Evolutionary conservation across 1,140 invertebrate genomes (phyloP).

Genomic region (Calliphora vicina): DNA sequence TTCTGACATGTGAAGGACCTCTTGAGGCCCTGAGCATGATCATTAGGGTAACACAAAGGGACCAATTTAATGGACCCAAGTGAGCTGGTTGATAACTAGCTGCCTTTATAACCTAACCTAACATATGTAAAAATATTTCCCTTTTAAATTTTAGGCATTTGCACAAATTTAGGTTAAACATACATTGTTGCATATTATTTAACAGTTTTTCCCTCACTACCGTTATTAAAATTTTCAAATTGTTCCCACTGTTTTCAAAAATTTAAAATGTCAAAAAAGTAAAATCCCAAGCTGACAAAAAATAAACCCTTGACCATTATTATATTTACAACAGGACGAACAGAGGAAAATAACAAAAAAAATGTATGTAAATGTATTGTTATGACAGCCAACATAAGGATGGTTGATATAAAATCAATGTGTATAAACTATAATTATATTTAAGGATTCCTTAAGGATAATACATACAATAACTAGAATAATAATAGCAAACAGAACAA

Average conservation of each 20-base stretch:
- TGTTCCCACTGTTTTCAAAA: neutral
- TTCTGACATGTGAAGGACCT: too few species aligned
- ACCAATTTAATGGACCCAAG: too few species aligned
- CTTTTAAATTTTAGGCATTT: too few species aligned
- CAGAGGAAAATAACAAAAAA: neutral
- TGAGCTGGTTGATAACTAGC: too few species aligned
- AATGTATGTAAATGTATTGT: neutral
- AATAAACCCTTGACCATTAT: neutral
- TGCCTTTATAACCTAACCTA: too few species aligned
- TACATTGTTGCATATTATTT: too few species aligned
- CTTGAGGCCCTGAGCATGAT: too few species aligned
- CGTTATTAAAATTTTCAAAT: neutral
- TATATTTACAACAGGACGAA: neutral
- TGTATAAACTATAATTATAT: neutral
- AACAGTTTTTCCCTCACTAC: neutral
- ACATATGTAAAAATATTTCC: too few species aligned
- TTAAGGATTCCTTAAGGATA: neutral
- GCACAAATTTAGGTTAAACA: too few species aligned
- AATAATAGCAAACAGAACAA: too few species aligned
- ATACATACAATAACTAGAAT: neutral
- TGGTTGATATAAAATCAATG: neutral
- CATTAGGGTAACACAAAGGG: too few species aligned
- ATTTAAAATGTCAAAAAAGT: neutral
- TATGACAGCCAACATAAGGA: neutral
- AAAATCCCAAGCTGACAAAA: neutral